Evolutionary conservation across 1,140 invertebrate species (phyloP).

Genomic region (Cherax quadricarinatus): DNA sequence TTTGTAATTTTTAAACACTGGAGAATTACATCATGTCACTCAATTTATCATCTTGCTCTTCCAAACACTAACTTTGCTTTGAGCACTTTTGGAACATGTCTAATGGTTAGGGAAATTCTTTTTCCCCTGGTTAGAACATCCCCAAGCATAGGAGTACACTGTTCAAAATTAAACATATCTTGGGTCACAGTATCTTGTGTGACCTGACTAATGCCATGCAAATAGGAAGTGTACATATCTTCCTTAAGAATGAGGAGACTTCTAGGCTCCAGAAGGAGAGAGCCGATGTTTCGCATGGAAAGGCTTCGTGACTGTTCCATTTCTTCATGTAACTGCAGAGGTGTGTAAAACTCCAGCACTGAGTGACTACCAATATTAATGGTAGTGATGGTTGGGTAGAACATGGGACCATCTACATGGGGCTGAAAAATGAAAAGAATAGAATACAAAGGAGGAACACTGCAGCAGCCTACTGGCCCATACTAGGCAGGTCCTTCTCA

Average conservation of each 20-base stretch:
- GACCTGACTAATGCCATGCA: constrained; percentile 92
- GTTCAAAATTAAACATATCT: constrained; percentile 67
- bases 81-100: constrained; percentile 93
- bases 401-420: constrained; percentile 96
- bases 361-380: constrained; percentile 94
- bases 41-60: constrained; percentile 8
- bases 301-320: background rate
- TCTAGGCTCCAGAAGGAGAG: constrained; percentile 88
- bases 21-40: background rate
- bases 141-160: constrained; percentile 75
- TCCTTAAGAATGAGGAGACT: constrained; percentile 92
- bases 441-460: too few species aligned
- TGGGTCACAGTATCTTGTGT: constrained; percentile 84
- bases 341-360: constrained; percentile 89
- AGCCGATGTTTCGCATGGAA: constrained; percentile 75
- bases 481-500: too few species aligned
- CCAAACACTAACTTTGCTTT: constrained; percentile 84
- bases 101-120: constrained; percentile 94
- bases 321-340: constrained; percentile 69
- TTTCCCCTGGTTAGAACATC: constrained; percentile 82
- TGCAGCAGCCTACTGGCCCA: too few species aligned
- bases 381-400: constrained; percentile 94
- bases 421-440: constrained; percentile 77
- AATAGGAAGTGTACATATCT: constrained; percentile 88
- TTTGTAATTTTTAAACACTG: background rate